A percentile compares a stretch with the other conserved stretches of the same genome.
Conservation (phyloP, 2,797 vertebrate species). For the Jordanella pulchra region DNA sequence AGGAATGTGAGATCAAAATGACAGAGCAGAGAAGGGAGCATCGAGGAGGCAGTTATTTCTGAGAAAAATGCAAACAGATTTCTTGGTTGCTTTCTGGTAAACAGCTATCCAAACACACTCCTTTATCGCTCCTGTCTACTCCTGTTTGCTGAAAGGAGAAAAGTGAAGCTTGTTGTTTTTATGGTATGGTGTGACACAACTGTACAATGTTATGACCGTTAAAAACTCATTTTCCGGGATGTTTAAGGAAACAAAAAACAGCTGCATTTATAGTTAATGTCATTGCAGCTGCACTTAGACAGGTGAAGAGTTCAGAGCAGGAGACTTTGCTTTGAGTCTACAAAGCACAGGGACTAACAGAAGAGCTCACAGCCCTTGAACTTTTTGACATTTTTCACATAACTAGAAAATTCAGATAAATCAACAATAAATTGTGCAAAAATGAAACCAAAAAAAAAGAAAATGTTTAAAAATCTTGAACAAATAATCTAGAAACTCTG, state of each 20-base stretch:
- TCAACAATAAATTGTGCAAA: neutral
- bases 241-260: slow-evolving; percentile 59
- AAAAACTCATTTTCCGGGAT: slow-evolving; percentile 43
- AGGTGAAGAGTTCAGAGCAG: slow-evolving; percentile 49
- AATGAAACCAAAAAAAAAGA: neutral
- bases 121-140: slow-evolving; percentile 46
- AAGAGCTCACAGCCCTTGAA: neutral
- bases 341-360: neutral
- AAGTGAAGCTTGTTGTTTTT: slow-evolving; percentile 56
- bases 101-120: slow-evolving; percentile 33
- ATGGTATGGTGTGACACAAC: neutral
- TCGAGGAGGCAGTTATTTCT: slow-evolving; percentile 64
- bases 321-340: slow-evolving; percentile 29
- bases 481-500: too few relatives aligned
- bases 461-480: neutral
- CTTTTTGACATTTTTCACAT: neutral
- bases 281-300: slow-evolving; percentile 1
- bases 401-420: neutral
- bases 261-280: slow-evolving; percentile 44
- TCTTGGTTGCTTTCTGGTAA: slow-evolving; percentile 41
- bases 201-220: slow-evolving; percentile 31
- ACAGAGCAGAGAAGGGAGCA: slow-evolving; percentile 65
- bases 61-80: slow-evolving; percentile 74
- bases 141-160: neutral
- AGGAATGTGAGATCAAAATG: slow-evolving; percentile 73